phyloP scores from a whole-genome alignment of 2,113 vertebrate genomes.

The Pithys albifrons region DNA sequence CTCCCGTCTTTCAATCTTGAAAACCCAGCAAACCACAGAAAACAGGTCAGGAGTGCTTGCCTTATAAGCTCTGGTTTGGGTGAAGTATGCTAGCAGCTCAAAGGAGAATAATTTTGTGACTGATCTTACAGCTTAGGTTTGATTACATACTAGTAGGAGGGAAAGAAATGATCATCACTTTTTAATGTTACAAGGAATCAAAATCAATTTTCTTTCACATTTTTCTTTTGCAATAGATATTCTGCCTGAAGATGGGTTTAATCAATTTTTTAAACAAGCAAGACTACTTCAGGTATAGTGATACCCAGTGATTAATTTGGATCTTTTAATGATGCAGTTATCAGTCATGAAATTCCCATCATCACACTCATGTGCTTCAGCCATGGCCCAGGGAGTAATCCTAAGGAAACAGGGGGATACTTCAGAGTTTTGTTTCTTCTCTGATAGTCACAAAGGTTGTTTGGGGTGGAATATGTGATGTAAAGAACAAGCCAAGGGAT shows the following conservation, averaged over 20 bases:
- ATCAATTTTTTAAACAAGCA: background rate
- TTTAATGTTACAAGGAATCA: background rate
- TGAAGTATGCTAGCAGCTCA: background rate
- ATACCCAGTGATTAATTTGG: background rate
- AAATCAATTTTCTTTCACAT: conserved; percentile 3
- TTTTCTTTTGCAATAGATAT: background rate
- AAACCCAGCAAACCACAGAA: conserved; percentile 43
- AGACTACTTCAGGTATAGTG: background rate
- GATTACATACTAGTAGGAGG: background rate
- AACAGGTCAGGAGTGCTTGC: background rate
- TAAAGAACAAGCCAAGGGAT: background rate
- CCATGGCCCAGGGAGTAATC: background rate
- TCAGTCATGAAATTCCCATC: conserved; percentile 3
- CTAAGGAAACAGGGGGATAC: background rate
- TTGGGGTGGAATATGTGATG: background rate
- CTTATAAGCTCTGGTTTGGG: background rate
- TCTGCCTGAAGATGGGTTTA: conserved; percentile 5
- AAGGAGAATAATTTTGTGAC: conserved; percentile 36
- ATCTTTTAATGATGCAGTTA: background rate
- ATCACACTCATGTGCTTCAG: background rate
- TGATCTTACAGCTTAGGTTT: background rate
- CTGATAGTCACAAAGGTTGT: background rate
- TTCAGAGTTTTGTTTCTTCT: background rate
- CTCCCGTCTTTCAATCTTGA: background rate
- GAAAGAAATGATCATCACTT: background rate